phyloP scores from a whole-genome alignment of 64 coral and sea anemone species.

The Stichodactyla helianthus region DNA sequence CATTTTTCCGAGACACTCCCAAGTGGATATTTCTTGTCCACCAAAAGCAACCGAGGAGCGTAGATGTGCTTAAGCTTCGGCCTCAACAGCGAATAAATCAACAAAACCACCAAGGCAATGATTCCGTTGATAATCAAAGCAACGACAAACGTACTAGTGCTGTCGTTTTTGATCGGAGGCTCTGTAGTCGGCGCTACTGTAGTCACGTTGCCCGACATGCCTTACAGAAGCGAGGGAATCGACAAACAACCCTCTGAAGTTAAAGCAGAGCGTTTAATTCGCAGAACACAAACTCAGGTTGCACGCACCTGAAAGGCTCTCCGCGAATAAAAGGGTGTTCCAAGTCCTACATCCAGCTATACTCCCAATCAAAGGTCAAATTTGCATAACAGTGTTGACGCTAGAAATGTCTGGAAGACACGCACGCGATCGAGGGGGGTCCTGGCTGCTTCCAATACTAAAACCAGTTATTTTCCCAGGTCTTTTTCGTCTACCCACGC shows the following conservation, averaged over 20 bases:
- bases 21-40: constrained; percentile 44
- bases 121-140: constrained; percentile 36
- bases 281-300: neutral
- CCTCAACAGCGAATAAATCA: constrained; percentile 39
- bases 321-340: constrained; percentile 9
- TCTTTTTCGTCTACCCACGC: neutral
- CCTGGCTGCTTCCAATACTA: neutral
- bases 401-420: constrained; percentile 13
- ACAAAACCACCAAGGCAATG: constrained; percentile 27
- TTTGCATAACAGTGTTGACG: constrained; percentile 13
- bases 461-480: neutral
- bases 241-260: neutral
- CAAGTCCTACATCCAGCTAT: neutral
- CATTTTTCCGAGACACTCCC: constrained; percentile 27
- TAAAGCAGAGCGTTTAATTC: neutral
- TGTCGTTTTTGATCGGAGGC: neutral
- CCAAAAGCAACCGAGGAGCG: constrained; percentile 39
- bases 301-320: neutral
- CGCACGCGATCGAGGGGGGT: neutral
- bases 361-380: neutral
- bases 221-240: neutral
- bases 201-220: neutral
- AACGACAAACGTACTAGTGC: constrained; percentile 29
- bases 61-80: constrained; percentile 47
- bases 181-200: neutral